Conservation (phyloP, 1,140 invertebrate genomes). For the Nilaparvata lugens region DNA sequence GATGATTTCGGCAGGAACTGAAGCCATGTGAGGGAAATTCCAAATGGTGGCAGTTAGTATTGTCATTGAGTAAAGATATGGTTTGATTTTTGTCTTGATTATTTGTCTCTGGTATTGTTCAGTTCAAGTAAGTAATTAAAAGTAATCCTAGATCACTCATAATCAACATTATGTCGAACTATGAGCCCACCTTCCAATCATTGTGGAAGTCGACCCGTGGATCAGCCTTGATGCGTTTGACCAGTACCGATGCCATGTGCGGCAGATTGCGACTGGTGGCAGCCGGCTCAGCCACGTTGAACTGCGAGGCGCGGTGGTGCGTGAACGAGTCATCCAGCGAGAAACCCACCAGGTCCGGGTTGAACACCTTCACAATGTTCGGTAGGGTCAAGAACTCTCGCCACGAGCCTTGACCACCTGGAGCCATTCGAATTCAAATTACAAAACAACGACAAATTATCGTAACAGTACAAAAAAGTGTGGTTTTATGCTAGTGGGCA, state of each 20-base stretch:
- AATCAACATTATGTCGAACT: neutral
- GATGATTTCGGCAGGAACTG: too few species aligned
- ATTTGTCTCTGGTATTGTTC: too few species aligned
- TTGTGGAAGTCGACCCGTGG: constrained; percentile 45
- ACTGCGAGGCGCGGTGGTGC: constrained; percentile 39
- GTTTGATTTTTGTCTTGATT: too few species aligned
- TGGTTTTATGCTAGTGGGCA: too few species aligned
- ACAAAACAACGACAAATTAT: too few species aligned
- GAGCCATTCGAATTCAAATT: constrained; percentile 12
- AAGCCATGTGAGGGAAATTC: too few species aligned
- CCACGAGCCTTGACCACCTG: constrained; percentile 50
- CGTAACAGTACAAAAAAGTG: too few species aligned
- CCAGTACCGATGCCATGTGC: constrained; percentile 48
- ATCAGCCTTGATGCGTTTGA: constrained; percentile 49
- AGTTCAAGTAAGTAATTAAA: too few species aligned
- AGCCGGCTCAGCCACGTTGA: constrained; percentile 52
- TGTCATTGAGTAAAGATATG: too few species aligned
- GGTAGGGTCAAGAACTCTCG: constrained; percentile 45
- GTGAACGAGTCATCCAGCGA: constrained; percentile 40
- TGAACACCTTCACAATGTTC: constrained; percentile 51
- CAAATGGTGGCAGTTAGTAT: too few species aligned
- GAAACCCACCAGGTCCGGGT: constrained; percentile 51
- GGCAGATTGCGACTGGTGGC: constrained; percentile 50
- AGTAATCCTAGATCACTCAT: too few species aligned
- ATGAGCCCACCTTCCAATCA: constrained; percentile 53